Conservation (phyloP, 2,113 vertebrate genomes). For the Maylandia zebra region DNA sequence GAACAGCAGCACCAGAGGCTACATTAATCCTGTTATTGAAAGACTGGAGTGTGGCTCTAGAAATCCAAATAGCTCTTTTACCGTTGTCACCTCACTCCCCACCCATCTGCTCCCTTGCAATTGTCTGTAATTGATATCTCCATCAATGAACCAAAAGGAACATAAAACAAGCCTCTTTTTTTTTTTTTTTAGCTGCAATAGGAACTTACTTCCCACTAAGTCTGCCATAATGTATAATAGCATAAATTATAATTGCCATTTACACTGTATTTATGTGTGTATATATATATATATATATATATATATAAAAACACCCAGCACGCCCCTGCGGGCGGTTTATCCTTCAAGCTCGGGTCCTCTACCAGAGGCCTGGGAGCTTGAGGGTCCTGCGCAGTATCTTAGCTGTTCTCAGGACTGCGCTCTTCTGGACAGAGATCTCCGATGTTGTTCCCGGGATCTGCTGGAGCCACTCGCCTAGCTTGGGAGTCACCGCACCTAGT, state of each 20-base stretch:
- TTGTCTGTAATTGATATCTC: conserved; percentile 61
- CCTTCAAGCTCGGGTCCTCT: too few relatives aligned
- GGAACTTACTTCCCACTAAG: background rate
- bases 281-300: accelerated
- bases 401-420: too few relatives aligned
- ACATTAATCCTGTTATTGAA: conserved; percentile 92
- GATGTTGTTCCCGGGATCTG: too few relatives aligned
- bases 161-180: background rate
- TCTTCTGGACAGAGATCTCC: too few relatives aligned
- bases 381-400: too few relatives aligned
- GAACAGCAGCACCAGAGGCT: conserved; percentile 79
- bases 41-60: conserved; percentile 69
- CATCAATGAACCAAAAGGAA: conserved; percentile 29
- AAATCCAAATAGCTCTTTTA: conserved; percentile 65
- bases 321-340: too few relatives aligned
- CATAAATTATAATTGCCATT: background rate
- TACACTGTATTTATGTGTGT: accelerated
- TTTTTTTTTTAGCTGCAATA: background rate
- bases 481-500: too few relatives aligned
- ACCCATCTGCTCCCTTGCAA: conserved; percentile 27
- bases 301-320: too few relatives aligned
- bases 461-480: too few relatives aligned
- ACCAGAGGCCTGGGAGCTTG: too few relatives aligned
- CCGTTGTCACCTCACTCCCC: conserved; percentile 38
- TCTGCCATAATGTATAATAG: background rate